Evolutionary conservation across 2,888 invertebrate genomes (phyloP), one percentile per base, ranked within the genome.

Genomic region (Unio delphinus): DNA sequence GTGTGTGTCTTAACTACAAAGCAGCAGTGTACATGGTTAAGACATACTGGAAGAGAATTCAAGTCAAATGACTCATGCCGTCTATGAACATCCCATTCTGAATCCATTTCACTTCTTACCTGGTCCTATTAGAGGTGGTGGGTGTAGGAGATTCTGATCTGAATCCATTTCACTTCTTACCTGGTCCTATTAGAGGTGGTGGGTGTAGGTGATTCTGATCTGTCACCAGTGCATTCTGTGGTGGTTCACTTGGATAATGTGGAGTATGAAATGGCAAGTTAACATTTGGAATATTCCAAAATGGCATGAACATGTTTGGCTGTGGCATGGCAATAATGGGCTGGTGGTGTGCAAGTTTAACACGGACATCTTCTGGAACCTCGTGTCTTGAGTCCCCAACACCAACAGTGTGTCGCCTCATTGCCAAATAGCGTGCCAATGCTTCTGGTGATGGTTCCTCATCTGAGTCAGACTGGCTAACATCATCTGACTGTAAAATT

Each of bases 201-300:
- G 97, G 97, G 89, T 97, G 96, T 69, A 98, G 91, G 76, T 98
- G 91, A 90, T 98, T 96, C 83, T 97, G 97, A 91, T 98, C 97
- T 88, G 96, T 96, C 73, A 95, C 94, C 69, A 95, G 93, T 55
- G 95, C 94, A 62, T 73, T 73, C 60, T 70, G 80, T 66, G 70
- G 74, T 55, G 74, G 75, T 63, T 62, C 74, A 28, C 58, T 68
- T 64, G 45, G 76, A 65, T 68, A 76, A 34, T 72, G 73, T 3
- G 96, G 95, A 86, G 96, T 92, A 90, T 95, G 95, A 72, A 95
- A 93, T 15, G 96, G 95, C 86, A 96, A 91, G 92, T 96, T 95
- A 56, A 95, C 94, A 89, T 95, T 93, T 3, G 95, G 95, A 69
- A 95, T 90, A 70, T 83, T 78, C 11, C 79, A 79, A 69, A 83